Evolutionary conservation across 1,140 invertebrate genomes (phyloP).

Genomic region (Drosophila paulistorum): DNA sequence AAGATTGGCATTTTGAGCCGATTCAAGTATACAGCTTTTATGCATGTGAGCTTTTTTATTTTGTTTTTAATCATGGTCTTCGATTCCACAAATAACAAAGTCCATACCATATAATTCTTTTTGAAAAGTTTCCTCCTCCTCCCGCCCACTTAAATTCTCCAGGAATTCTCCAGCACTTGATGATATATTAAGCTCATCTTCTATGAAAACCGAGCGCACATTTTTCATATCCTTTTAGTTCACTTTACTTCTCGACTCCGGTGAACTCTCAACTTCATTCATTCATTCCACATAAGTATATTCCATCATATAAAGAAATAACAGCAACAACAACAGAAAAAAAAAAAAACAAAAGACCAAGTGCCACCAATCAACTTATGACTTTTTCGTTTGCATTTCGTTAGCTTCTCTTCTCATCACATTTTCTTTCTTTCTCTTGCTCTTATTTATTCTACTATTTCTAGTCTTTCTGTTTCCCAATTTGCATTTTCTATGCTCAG

Average conservation of each 20-base stretch:
- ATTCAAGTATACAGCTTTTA: background rate
- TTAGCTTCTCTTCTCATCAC: constrained; percentile 13
- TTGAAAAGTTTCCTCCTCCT: background rate
- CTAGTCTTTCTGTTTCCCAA: constrained; percentile 21
- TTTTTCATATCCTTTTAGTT: constrained; percentile 6
- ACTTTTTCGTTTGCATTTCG: constrained; percentile 29
- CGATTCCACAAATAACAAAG: background rate
- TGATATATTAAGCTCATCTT: constrained; percentile 7
- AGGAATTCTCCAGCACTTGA: background rate
- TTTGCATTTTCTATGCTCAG: constrained; percentile 39
- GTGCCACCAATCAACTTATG: constrained; percentile 21
- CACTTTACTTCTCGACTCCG: background rate
- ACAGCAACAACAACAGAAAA: constrained; percentile 2
- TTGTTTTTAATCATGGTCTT: background rate
- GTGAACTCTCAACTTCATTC: constrained; percentile 4
- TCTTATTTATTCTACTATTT: background rate
- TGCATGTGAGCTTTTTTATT: too few species aligned
- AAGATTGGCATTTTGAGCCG: too few species aligned
- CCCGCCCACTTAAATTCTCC: background rate
- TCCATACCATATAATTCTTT: background rate
- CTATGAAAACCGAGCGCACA: constrained; percentile 4
- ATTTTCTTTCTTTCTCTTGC: constrained; percentile 2
- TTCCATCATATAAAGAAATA: constrained; percentile 2
- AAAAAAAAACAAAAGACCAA: constrained; percentile 10
- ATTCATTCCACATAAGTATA: background rate